Percentiles rank a stretch among this genome's conserved stretches.
Evolutionary conservation across 2,113 vertebrate genomes (phyloP).

Genomic region (Ochotona curzoniae): DNA sequence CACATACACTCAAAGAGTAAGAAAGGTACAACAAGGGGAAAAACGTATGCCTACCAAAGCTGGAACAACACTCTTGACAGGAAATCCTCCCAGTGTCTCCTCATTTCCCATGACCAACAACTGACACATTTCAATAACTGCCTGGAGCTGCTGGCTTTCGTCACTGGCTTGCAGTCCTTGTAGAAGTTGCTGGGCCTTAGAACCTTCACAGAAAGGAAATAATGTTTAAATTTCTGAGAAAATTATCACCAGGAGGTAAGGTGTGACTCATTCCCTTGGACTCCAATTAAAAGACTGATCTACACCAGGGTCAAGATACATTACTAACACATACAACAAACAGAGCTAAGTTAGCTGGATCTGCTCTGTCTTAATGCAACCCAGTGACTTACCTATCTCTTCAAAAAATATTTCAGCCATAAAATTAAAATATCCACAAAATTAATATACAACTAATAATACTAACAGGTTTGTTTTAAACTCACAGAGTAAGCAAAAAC

Average conservation of each 20-base stretch:
- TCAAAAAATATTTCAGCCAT: too few species aligned
- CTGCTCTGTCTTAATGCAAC: neutral
- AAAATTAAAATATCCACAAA: neutral
- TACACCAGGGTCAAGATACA: neutral
- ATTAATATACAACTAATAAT: neutral
- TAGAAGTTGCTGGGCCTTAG: conserved; percentile 98
- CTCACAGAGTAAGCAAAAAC: neutral
- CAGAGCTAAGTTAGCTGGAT: neutral
- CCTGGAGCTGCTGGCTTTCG: conserved; percentile 98
- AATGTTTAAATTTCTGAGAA: neutral
- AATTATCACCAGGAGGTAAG: neutral
- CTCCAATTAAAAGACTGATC: neutral
- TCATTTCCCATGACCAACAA: conserved; percentile 99
- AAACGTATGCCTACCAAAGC: conserved; percentile 91
- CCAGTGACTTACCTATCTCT: neutral
- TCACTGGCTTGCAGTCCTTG: conserved; percentile 99
- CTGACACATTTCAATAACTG: conserved; percentile 99
- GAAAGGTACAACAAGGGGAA: neutral
- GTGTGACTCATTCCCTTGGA: neutral
- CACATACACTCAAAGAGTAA: neutral
- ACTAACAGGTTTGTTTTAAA: neutral
- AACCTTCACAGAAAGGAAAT: conserved; percentile 87
- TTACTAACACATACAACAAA: neutral
- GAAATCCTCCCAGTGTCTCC: conserved; percentile 98
- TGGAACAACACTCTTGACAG: conserved; percentile 98